Base-by-base conservation (phyloP, 2,888 invertebrate species). In the Stenchaetothrips biformis region DNA sequence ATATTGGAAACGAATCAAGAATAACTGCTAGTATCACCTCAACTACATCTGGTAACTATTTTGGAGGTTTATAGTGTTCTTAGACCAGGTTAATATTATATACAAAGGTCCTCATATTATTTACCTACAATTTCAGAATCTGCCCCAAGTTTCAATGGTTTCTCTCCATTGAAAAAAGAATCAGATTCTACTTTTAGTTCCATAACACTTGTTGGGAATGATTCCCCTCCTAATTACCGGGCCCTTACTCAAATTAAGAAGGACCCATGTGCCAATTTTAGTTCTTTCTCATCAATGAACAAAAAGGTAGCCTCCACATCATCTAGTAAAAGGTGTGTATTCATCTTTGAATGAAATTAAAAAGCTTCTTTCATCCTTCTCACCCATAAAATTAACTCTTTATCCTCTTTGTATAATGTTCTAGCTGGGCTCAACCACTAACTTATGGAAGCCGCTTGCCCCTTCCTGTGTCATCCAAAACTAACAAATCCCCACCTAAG, bases 331-430 rank as follows among this genome's bases (percentile, higher is more conserved):
- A 74, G 67, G 67, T 74, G 25, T 7, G 25, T 25, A 21, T 67
- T 21, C 67, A 11, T 74, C 9, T 74, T 4, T 74, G 67, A 25
- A 18, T 74, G 67, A 2, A 37, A 37, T 37, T 37, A 37, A 37
- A 37, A 37, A 37, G 37, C 37, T 74, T 74, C 25, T 21, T 21
- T 74, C 21, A 74, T 74, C 25, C 25, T 0, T 59, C 59, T 13
- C 53, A 9, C 18, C 59, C 1, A 37, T 37, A 53, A 53, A 18
- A 18, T 53, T 18, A 53, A 53, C 13, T 53, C 53, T 7, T 25
- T 74, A 25, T 25, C 37, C 11, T 74, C 67, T 74, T 67, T 74
- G 21, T 74, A 25, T 74, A 74, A 74, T 74, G 67, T 74, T 74
- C 67, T 74, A 74, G 67, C 67, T 74, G 25, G 21, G 11, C 67